Base-by-base conservation (phyloP, 2,113 vertebrate species). In the Anarhynchus alexandrinus region DNA sequence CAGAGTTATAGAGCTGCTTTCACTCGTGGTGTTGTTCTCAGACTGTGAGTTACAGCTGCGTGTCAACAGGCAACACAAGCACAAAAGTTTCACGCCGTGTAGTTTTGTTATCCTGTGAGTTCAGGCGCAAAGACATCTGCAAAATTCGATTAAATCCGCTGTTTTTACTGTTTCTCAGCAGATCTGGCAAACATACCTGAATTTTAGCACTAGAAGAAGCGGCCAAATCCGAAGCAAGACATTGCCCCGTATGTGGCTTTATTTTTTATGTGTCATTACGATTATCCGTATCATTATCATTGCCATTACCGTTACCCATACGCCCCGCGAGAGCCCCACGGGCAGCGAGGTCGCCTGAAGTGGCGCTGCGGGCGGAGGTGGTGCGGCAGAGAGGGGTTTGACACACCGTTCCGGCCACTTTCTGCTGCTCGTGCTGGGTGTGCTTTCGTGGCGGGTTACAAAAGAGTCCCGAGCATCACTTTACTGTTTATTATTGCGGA, bases 271-370 rank as follows among this genome's bases (percentile, higher is more conserved):
- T n/a, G 54, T n/a, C 22, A 4, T 18, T 49, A 12, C 51, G 40
- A 4, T 22, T 47, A 10, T 29, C 38, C n/a, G n/a, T n/a, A n/a
- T n/a, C n/a, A n/a, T n/a, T n/a, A n/a, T n/a, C n/a, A n/a, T n/a
- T n/a, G n/a, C n/a, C n/a, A n/a, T n/a, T n/a, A n/a, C n/a, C n/a
- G n/a, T n/a, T n/a, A n/a, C n/a, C n/a, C 29, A 0, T 8, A 8
- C n/a, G 22, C 14, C 15, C 11, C 6, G 57, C 7, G 57, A 22
- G 67, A 26, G 2, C 38, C 3, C 0, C 9, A 2, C 0, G 4
- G 73, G 3, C 11, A 12, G 40, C 1, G 9, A 2, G 47, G 55
- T 9, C 1, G 0, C 7, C 30, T 8, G 43, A 17, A 30, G 36
- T 1, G 47, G 40, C 42, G 17, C 2, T 15, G 52, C 43, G 15